These are phyloP conservation scores for Oreochromis tanganicae DNA, from an alignment of 2,113 vertebrate genomes.

Conservation along the genomic window DNA sequence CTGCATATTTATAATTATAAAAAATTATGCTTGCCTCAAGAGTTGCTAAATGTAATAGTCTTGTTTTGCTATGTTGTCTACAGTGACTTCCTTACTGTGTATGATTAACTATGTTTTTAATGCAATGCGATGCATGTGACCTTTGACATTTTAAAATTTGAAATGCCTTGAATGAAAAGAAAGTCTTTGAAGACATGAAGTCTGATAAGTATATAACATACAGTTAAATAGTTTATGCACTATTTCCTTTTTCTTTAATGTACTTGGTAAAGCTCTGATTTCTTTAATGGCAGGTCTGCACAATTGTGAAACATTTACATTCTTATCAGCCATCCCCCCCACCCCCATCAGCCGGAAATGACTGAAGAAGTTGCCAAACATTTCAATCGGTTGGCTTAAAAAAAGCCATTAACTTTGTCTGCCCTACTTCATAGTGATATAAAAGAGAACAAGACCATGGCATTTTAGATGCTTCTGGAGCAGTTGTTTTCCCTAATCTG, in stretches of 20 bases:
- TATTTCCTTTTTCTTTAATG: background rate
- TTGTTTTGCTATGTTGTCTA: background rate
- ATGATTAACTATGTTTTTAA: background rate
- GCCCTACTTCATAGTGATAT: background rate
- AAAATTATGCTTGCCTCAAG: background rate
- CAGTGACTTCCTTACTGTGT: background rate
- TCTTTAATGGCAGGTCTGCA: background rate
- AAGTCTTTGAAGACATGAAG: background rate
- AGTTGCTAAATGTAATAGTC: background rate
- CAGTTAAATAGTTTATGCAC: background rate
- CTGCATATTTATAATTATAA: background rate
- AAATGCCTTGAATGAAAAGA: background rate
- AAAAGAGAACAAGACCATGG: background rate
- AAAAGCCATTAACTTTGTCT: slow-evolving; percentile 27
- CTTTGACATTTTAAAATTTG: background rate
- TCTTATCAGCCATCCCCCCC: background rate
- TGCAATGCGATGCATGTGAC: background rate
- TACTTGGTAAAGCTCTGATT: background rate
- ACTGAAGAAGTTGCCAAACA: slow-evolving; percentile 4
- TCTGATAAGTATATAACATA: background rate
- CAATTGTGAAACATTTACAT: background rate
- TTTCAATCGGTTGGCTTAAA: background rate
- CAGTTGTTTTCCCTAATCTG: slow-evolving; percentile 4
- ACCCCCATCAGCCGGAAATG: background rate
- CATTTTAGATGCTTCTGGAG: slow-evolving; percentile 1